phyloP scores from a whole-genome alignment of 2,113 vertebrate genomes.

The Myrmecophaga tridactyla region DNA sequence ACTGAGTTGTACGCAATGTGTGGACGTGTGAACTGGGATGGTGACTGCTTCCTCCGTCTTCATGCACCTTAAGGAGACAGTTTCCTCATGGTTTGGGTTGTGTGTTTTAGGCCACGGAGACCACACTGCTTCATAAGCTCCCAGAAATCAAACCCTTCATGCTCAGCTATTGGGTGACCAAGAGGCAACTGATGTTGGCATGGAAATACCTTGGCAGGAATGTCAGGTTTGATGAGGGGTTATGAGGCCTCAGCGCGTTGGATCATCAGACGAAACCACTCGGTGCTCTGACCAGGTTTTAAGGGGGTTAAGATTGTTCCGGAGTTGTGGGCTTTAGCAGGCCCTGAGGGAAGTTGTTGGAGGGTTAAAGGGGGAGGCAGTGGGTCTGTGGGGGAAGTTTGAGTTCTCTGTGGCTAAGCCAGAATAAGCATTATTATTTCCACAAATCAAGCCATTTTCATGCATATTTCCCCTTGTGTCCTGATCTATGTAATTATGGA shows the following conservation, averaged over 20 bases:
- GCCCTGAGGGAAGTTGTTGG: neutral
- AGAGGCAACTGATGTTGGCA: neutral
- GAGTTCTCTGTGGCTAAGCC: conserved; percentile 57
- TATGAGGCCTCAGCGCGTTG: neutral
- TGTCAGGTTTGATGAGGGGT: neutral
- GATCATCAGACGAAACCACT: neutral
- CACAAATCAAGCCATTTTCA: conserved; percentile 72
- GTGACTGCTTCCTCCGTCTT: neutral
- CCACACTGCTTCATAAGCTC: neutral
- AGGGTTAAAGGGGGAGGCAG: neutral
- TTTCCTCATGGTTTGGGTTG: neutral
- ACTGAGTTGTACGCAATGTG: neutral
- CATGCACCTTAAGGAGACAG: neutral
- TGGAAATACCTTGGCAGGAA: neutral
- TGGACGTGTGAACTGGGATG: too few relatives aligned
- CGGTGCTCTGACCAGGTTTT: conserved; percentile 12
- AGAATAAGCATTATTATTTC: conserved; percentile 70
- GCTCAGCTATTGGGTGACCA: fast-evolving
- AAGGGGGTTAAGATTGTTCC: neutral
- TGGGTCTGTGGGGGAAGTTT: conserved; percentile 35
- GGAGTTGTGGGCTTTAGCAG: conserved; percentile 16
- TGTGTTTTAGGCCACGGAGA: neutral
- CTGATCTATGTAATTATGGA: conserved; percentile 70
- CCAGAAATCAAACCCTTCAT: neutral
- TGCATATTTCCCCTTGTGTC: conserved; percentile 60